Evolutionary conservation across 1,140 invertebrate species (phyloP), one percentile per base, ranked within the genome.

Genomic region (Drosophila trapezifrons): DNA sequence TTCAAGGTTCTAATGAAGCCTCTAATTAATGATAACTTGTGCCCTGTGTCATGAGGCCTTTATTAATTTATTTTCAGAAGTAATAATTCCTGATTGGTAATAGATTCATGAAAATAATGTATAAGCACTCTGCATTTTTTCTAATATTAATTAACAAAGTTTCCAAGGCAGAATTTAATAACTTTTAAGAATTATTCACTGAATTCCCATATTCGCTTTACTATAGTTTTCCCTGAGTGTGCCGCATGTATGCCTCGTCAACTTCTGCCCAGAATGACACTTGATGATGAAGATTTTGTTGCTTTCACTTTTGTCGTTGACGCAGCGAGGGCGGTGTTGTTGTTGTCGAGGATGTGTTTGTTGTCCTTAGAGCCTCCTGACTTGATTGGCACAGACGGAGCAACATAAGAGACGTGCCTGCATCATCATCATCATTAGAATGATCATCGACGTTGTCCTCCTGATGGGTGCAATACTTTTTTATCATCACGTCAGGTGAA

Each of bases 201-300:
- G 1, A 18, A 7, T 13, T 4, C 10, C 25, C 7, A 13, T 35
- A 35, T 12, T 20, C 15, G 0, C 49, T 5, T 15, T 5, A 3
- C 18, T 43, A 6, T 35, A 17, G 25, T 64, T 60, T 43, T 55
- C 22, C 27, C 45, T 54, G 56, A 80, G 67, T 79, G 76, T 55
- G 60, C 27, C 25, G 43, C 13, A n/a, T 57, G 57, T 63, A 69
- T 77, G 65, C 80, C 79, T 65, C 84, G 83, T 65, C 84, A 84
- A 83, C 84, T 89, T 84, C 77, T 78, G 84, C 85, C 84, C 74
- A 84, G 85, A 78, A 89, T 85, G 84, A 84, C 85, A 89, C 85
- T 89, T 90, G 85, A 89, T 90, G 84, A 84, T 89, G 84, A 89
- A 89, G 85, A 89, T 90, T 89, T 89, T 90, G 77, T 84, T 89